Conservation (phyloP, 2,113 vertebrate species). For the Cyphomyrus plagiostoma region DNA sequence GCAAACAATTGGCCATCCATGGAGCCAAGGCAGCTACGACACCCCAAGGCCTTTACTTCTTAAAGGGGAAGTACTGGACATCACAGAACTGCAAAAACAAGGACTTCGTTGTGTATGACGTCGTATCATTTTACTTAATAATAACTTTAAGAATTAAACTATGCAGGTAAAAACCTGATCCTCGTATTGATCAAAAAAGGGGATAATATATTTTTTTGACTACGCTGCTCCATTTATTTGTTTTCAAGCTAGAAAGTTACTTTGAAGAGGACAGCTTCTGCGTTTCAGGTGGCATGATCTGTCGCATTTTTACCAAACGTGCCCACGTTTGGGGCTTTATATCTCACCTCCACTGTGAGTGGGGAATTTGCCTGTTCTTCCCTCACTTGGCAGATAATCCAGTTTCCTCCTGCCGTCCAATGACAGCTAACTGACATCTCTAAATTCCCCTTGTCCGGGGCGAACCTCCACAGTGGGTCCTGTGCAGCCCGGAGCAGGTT, state of each 20-base stretch:
- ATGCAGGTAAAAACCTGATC: background rate
- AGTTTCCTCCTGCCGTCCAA: background rate
- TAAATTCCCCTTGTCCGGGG: background rate
- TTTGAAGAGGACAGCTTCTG: background rate
- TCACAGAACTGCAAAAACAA: background rate
- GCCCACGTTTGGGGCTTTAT: background rate
- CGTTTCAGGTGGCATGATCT: background rate
- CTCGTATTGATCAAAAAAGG: background rate
- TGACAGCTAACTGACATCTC: background rate
- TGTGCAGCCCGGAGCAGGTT: background rate
- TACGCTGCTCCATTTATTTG: background rate
- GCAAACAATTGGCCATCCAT: conserved; percentile 6
- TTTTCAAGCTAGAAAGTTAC: background rate
- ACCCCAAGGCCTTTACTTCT: background rate
- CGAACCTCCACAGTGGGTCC: background rate
- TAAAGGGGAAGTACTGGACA: background rate
- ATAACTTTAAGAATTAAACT: background rate
- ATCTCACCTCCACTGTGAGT: background rate
- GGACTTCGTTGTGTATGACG: background rate
- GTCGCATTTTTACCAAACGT: background rate
- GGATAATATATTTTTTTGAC: background rate
- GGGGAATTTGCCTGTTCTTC: background rate
- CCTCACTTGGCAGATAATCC: background rate
- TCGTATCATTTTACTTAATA: background rate
- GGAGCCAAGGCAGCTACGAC: background rate